Percentiles rank a stretch among this genome's conserved stretches.
Conservation (phyloP, 2,888 invertebrate species). For the Ophion slaviceki region DNA sequence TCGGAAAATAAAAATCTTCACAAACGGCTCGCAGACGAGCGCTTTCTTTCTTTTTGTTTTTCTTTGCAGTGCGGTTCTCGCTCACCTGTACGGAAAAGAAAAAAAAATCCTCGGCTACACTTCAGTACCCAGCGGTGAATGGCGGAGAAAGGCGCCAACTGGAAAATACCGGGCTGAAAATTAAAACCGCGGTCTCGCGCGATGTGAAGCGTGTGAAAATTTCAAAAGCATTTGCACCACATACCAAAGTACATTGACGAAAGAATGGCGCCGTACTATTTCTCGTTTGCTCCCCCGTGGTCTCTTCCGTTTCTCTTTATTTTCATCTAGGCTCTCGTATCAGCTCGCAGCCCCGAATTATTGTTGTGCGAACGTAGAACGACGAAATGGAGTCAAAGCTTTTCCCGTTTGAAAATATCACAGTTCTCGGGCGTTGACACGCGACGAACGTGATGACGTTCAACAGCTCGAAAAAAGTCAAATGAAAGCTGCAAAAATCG, state of each 20-base stretch:
- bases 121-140: background rate
- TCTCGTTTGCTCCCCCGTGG: background rate
- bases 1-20: background rate
- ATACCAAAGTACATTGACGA: constrained; percentile 15
- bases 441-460: too few species aligned
- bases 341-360: too few species aligned
- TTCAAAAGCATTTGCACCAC: constrained; percentile 25
- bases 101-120: constrained; percentile 9
- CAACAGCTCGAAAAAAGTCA: too few species aligned
- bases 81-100: constrained; percentile 12
- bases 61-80: constrained; percentile 9
- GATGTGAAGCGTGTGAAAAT: constrained; percentile 26
- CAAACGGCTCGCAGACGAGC: background rate
- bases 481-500: too few species aligned
- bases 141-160: constrained; percentile 37
- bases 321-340: too few species aligned
- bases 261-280: constrained; percentile 12
- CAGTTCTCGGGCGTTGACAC: too few species aligned
- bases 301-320: too few species aligned
- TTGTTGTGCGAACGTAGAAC: too few species aligned
- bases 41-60: background rate
- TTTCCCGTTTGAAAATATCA: too few species aligned
- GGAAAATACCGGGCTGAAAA: constrained; percentile 32
- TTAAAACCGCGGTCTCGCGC: constrained; percentile 27
- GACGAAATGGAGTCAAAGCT: too few species aligned